Evolutionary conservation across 2,888 invertebrate genomes (phyloP).

Genomic region (Chymomyza amoena): DNA sequence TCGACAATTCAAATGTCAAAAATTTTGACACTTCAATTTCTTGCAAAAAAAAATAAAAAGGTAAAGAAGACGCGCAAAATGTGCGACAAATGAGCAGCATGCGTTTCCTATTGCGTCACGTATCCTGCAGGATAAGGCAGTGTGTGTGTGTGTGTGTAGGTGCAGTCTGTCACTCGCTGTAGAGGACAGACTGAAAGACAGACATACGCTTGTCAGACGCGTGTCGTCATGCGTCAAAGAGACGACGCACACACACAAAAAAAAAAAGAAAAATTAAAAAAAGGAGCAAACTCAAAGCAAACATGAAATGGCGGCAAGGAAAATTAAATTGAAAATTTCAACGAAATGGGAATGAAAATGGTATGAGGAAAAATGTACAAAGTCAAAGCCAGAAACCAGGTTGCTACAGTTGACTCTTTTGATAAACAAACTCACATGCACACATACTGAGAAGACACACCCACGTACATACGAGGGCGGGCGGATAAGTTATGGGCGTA

Average conservation of each 20-base stretch:
- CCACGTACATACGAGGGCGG: neutral
- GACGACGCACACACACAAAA: constrained; percentile 23
- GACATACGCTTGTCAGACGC: constrained; percentile 53
- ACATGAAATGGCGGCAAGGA: constrained; percentile 61
- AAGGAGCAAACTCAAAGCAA: constrained; percentile 63
- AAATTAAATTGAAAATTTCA: constrained; percentile 75
- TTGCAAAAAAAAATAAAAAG: constrained; percentile 41
- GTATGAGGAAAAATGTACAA: neutral
- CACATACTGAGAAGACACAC: neutral
- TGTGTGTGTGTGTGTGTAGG: neutral
- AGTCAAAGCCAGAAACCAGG: constrained; percentile 34
- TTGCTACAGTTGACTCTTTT: constrained; percentile 69
- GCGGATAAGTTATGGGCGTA: too few species aligned
- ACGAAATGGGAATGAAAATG: constrained; percentile 37
- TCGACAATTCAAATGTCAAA: constrained; percentile 76
- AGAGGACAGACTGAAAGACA: neutral
- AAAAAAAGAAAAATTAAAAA: constrained; percentile 13
- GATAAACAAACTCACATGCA: constrained; percentile 51
- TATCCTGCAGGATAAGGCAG: neutral
- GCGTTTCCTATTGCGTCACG: constrained; percentile 30
- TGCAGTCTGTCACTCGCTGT: neutral
- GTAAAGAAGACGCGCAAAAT: constrained; percentile 26
- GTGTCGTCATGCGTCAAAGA: constrained; percentile 67
- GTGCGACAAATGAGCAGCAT: constrained; percentile 40
- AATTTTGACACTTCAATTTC: constrained; percentile 78